A percentile compares a stretch with the other conserved stretches of the same genome.
phyloP scores from a whole-genome alignment of 92 coral and sea anemone genomes.

The Scolanthus callimorphus region DNA sequence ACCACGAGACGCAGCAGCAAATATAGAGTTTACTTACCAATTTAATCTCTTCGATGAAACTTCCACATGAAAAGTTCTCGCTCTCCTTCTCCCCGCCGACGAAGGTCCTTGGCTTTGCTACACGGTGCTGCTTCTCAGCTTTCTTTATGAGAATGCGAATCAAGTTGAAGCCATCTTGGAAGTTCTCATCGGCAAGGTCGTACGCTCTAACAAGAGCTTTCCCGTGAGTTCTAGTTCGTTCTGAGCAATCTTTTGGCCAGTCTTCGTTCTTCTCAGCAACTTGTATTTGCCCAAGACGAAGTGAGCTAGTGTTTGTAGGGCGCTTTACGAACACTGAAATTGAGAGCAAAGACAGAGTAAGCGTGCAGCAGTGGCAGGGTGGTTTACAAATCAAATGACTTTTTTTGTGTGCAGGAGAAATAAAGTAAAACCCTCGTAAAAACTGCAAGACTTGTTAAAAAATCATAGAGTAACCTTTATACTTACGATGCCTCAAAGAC shows the following conservation, averaged over 20 bases:
- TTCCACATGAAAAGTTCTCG: constrained; percentile 23
- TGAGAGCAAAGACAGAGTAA: background rate
- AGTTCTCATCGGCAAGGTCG: constrained; percentile 2
- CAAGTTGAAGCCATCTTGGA: constrained; percentile 52
- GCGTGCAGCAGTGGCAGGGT: too few species aligned
- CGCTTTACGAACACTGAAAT: constrained; percentile 25
- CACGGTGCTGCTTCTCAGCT: constrained; percentile 18
- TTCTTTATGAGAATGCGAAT: constrained; percentile 34
- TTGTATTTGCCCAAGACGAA: constrained; percentile 81
- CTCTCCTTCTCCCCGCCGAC: constrained; percentile 43
- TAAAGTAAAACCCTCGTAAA: too few species aligned
- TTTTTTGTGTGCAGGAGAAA: too few species aligned
- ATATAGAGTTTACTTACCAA: too few species aligned
- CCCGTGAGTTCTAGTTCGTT: constrained; percentile 9
- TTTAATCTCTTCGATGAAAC: constrained; percentile 42
- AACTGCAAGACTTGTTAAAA: too few species aligned
- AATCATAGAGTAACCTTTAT: too few species aligned
- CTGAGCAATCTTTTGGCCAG: constrained; percentile 2
- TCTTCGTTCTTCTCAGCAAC: constrained; percentile 78
- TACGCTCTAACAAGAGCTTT: constrained; percentile 15
- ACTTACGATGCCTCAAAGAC: background rate
- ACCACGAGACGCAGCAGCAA: too few species aligned
- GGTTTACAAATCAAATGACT: too few species aligned
- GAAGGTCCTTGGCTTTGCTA: constrained; percentile 12
- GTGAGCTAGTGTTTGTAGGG: constrained; percentile 10